phyloP scores from a whole-genome alignment of 1,140 invertebrate species.

The Phthorimaea operculella region DNA sequence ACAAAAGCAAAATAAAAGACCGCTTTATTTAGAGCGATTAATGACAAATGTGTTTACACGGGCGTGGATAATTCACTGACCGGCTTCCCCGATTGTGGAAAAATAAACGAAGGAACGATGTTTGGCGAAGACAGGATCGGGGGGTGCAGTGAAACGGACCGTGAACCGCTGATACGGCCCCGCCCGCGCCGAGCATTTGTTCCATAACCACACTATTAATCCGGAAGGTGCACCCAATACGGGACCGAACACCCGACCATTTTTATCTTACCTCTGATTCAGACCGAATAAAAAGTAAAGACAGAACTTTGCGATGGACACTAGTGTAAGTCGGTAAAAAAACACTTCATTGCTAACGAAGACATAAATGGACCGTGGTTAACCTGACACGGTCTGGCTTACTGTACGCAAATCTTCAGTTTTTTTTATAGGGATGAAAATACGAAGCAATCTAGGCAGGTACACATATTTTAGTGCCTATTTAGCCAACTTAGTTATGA shows the following conservation, averaged over 20 bases:
- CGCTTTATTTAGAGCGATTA: not conserved
- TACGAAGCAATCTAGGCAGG: too few relatives aligned
- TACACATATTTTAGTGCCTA: too few relatives aligned
- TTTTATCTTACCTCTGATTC: not conserved
- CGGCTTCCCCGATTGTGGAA: conserved; percentile 6
- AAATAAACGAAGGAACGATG: conserved; percentile 19
- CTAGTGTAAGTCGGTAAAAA: too few relatives aligned
- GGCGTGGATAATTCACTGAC: not conserved
- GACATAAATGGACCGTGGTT: too few relatives aligned
- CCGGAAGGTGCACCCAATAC: not conserved
- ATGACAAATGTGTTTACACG: conserved; percentile 1
- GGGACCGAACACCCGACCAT: not conserved
- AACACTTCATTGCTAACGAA: too few relatives aligned
- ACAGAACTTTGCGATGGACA: too few relatives aligned
- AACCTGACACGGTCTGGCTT: too few relatives aligned
- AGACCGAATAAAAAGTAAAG: too few relatives aligned
- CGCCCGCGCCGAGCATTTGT: conserved; percentile 11
- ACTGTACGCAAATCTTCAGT: too few relatives aligned
- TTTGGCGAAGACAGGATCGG: conserved; percentile 17
- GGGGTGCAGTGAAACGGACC: conserved; percentile 17
- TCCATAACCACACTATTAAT: conserved; percentile 11
- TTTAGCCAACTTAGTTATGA: too few relatives aligned
- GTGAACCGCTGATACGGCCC: conserved; percentile 29
- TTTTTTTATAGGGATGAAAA: too few relatives aligned
- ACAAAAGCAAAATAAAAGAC: too few relatives aligned